Base-by-base conservation (phyloP, 1,140 invertebrate species). In the Solen grandis region DNA sequence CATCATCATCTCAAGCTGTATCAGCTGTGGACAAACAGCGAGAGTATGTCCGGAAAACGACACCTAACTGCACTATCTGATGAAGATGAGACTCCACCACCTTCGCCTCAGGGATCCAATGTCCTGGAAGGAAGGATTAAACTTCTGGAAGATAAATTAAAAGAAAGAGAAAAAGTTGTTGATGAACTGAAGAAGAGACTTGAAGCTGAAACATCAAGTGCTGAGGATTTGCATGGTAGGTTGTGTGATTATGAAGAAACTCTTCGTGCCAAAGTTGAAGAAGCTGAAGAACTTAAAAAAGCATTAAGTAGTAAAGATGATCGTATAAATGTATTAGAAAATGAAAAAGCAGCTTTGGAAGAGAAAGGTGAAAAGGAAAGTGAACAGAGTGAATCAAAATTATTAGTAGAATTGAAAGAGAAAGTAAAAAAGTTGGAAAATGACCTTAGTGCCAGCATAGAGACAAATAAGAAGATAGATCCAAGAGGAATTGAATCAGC, bases 31-130 rank as follows among this genome's bases (percentile, higher is more conserved):
- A 57, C 5, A 38, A 69, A 62, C 65, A 79, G n/a, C 65, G 77
- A 29, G 86, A 86, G 22, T 85, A 86, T 74, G 77, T 87, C 4
- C 65, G 83, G 38, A 75, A 63, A 29, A 85, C 76, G 1, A 81
- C 79, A 16, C 19, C 33, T 84, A 22, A 87, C 86, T 22, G 83
- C 69, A 0, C 82, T 85, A 8, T 86, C 83, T 38, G 83, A 85
- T 59, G 73, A 74, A 35, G 86, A 87, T 54, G 74, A 70, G 14
- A 41, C 38, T 16, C 13, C 14, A 35, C 31, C 38, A 4, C 13
- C 19, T 5, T 46, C 35, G 57, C 70, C 0, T 36, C 60, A 16
- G 8, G 70, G 41, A 19, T 33, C 78, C 1, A 84, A 52, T 22
- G 60, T 77, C 8, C 46, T 69, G 5, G 22, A 27, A 35, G 70